Percentiles rank a stretch among this genome's conserved stretches.
phyloP scores from a whole-genome alignment of 1,140 invertebrate genomes.

The Hirudo medicinalis region DNA sequence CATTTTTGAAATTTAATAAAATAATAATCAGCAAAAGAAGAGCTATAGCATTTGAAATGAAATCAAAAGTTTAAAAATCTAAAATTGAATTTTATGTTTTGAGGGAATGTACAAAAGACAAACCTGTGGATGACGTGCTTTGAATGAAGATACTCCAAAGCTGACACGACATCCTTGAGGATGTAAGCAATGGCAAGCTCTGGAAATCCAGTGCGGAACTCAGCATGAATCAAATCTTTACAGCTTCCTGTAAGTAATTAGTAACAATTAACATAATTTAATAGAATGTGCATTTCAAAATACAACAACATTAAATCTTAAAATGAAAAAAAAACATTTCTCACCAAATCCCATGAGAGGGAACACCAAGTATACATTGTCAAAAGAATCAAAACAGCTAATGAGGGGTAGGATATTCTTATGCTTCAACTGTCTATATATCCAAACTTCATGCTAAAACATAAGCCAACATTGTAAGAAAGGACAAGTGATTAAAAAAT shows the following conservation, averaged over 20 bases:
- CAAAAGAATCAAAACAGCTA: slow-evolving; percentile 57
- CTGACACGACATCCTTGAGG: slow-evolving; percentile 60
- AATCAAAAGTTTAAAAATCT: no score
- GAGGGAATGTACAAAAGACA: neutral
- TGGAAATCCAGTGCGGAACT: slow-evolving; percentile 63
- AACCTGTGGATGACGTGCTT: slow-evolving; percentile 73
- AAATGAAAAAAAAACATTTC: neutral
- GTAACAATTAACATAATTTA: neutral
- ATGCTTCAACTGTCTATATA: slow-evolving; percentile 59
- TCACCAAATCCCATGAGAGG: slow-evolving; percentile 60
- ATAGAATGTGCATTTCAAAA: neutral
- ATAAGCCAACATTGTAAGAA: slow-evolving; percentile 25
- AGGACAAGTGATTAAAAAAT: slow-evolving; percentile 20
- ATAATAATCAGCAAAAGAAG: no score
- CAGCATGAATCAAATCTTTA: slow-evolving; percentile 58
- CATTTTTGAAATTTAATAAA: neutral
- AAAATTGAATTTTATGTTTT: no score
- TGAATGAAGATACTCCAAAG: slow-evolving; percentile 68
- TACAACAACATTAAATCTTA: neutral
- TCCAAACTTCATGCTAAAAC: slow-evolving; percentile 57
- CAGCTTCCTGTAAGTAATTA: slow-evolving; percentile 49
- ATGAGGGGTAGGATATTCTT: slow-evolving; percentile 59
- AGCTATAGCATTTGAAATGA: no score
- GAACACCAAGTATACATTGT: slow-evolving; percentile 61
- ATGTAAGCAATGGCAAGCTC: slow-evolving; percentile 67